phyloP scores from a whole-genome alignment of 2,888 invertebrate species.

The Trachelus iudaicus region DNA sequence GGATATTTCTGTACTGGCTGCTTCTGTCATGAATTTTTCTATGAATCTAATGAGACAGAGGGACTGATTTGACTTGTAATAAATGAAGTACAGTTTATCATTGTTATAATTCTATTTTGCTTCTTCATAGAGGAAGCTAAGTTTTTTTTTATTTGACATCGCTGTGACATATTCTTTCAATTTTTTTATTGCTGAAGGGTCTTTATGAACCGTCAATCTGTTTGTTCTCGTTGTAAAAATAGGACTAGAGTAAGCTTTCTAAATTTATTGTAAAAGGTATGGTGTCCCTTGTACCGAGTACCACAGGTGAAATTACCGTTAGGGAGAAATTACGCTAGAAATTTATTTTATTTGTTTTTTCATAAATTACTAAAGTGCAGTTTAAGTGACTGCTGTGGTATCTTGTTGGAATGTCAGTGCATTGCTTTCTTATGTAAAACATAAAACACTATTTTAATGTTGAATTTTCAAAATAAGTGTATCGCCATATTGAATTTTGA shows the following conservation, averaged over 20 bases:
- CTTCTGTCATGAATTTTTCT: not conserved
- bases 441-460: not conserved
- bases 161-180: not conserved
- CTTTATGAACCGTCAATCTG: not conserved
- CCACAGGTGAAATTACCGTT: not conserved
- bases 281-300: too few species aligned
- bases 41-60: not conserved
- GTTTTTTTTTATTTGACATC: not conserved
- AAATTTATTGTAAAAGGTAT: too few species aligned
- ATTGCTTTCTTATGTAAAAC: not conserved
- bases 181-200: not conserved
- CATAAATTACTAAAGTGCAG: not conserved
- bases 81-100: not conserved
- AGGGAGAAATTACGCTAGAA: not conserved
- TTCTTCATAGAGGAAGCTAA: too few species aligned
- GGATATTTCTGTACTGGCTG: not conserved
- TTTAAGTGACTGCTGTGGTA: not conserved
- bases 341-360: not conserved
- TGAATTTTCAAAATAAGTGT: not conserved
- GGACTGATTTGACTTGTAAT: not conserved
- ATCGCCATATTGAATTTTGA: not conserved
- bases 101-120: not conserved
- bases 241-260: not conserved
- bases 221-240: not conserved
- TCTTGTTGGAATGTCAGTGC: not conserved